Base-by-base conservation (phyloP, 2,797 vertebrate genomes). In the Cynopterus sphinx region DNA sequence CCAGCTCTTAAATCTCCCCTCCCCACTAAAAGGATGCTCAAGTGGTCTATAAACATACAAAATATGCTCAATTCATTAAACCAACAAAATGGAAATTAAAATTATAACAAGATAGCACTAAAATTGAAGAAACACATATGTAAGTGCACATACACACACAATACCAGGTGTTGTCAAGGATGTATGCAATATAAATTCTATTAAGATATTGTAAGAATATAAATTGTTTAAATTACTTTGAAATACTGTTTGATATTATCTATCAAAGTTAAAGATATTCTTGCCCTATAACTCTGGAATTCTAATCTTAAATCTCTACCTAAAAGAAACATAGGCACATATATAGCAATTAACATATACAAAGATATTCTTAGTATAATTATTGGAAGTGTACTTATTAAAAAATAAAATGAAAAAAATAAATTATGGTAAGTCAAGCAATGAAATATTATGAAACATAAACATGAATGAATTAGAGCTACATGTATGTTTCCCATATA, bases 341-440 rank as follows among this genome's bases (percentile, higher is more conserved):
- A 59, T 49, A 51, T 13, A 89, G 4, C n/a, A 84, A 75, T 24
- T 6, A 81, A 78, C 33, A 36, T 79, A 39, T 51, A 36, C 9
- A 95, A 92, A 65, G 71, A 73, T n/a, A 78, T 61, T 8, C 49
- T 70, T 88, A 71, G 19, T 5, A 33, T 63, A 13, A 55, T 93
- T 95, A 67, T 41, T 85, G 95, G 28, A 51, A 81, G 59, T 90
- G 49, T 63, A 84, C 31, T 70, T 22, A 85, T n/a, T 83, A 11
- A 87, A 87, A 91, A 97, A 24, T 43, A 81, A 93, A 94, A 96
- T 83, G 77, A 19, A 87, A 71, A 71, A 51, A 81, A 68, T 89
- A 75, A 92, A 92, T 43, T 90, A n/a, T 43, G 31, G 2, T 77
- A 94, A 87, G 13, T 77, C 28, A 91, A 89, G 87, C 19, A 63